phyloP scores from a whole-genome alignment of 2,888 invertebrate genomes.

The Hybos culiciformis region DNA sequence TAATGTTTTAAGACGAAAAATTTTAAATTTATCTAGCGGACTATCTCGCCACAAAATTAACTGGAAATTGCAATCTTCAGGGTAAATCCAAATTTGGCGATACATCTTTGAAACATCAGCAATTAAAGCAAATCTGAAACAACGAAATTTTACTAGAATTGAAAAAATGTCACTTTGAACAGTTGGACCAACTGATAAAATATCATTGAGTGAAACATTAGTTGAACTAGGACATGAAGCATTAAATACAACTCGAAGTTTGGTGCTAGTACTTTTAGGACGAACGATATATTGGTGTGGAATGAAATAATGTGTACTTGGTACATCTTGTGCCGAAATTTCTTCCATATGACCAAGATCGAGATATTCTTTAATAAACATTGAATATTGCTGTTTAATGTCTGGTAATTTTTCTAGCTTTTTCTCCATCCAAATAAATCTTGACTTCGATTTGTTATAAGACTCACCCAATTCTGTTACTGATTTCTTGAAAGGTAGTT shows the following conservation, averaged over 20 bases:
- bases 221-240: slow-evolving; percentile 5
- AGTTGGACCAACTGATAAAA: slow-evolving; percentile 6
- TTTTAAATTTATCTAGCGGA: slow-evolving; percentile 2
- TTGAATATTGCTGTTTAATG: slow-evolving; percentile 11
- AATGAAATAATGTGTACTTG: slow-evolving; percentile 7
- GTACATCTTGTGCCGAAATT: not conserved
- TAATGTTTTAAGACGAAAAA: slow-evolving; percentile 9
- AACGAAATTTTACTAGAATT: slow-evolving; percentile 6
- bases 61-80: slow-evolving; percentile 11
- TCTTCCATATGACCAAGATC: slow-evolving; percentile 14
- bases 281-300: slow-evolving; percentile 14
- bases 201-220: slow-evolving; percentile 6
- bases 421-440: not conserved
- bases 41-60: slow-evolving; percentile 13
- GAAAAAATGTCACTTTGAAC: slow-evolving; percentile 11
- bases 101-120: slow-evolving; percentile 19
- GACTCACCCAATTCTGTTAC: not conserved
- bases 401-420: not conserved
- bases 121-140: slow-evolving; percentile 9
- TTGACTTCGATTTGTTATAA: not conserved
- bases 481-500: slow-evolving; percentile 7
- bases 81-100: slow-evolving; percentile 13
- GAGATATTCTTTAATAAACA: slow-evolving; percentile 15
- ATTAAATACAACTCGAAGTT: slow-evolving; percentile 6
- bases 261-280: slow-evolving; percentile 2